phyloP scores from a whole-genome alignment of 2,888 invertebrate genomes.

The Agrotis clavis region DNA sequence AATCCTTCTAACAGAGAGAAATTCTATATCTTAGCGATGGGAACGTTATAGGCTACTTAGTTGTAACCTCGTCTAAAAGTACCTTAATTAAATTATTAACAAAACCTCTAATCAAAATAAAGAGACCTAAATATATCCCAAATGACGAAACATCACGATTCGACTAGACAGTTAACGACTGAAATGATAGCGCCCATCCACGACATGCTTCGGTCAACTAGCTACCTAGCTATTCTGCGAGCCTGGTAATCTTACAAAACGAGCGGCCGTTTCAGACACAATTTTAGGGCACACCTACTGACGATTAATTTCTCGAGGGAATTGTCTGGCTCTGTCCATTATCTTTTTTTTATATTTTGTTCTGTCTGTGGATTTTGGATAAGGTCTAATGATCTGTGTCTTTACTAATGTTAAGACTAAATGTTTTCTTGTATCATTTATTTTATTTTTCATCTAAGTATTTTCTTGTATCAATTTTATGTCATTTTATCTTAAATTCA shows the following conservation, averaged over 20 bases:
- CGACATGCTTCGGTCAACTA: constrained; percentile 44
- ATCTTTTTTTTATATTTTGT: constrained; percentile 14
- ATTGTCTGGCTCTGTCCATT: constrained; percentile 19
- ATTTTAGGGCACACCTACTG: constrained; percentile 50
- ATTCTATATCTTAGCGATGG: too few species aligned
- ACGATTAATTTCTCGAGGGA: constrained; percentile 48
- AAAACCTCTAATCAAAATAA: constrained; percentile 6
- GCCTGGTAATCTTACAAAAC: constrained; percentile 49
- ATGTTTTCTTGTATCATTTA: too few species aligned
- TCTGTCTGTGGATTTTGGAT: not conserved
- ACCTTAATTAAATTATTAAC: constrained; percentile 3
- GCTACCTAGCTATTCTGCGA: constrained; percentile 26
- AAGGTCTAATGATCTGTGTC: not conserved
- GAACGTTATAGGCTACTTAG: too few species aligned
- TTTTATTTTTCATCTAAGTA: too few species aligned
- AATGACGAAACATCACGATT: constrained; percentile 27
- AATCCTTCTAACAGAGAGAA: too few species aligned
- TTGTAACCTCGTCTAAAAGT: not conserved
- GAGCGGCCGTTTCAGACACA: constrained; percentile 44
- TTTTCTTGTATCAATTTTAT: too few species aligned
- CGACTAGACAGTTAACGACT: constrained; percentile 14
- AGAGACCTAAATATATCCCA: not conserved
- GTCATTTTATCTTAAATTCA: too few species aligned
- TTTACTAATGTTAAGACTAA: not conserved
- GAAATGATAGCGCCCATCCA: constrained; percentile 24